Evolutionary conservation across 1,140 invertebrate species (phyloP), one percentile per base, ranked within the genome.

Genomic region (Drosophila teissieri): DNA sequence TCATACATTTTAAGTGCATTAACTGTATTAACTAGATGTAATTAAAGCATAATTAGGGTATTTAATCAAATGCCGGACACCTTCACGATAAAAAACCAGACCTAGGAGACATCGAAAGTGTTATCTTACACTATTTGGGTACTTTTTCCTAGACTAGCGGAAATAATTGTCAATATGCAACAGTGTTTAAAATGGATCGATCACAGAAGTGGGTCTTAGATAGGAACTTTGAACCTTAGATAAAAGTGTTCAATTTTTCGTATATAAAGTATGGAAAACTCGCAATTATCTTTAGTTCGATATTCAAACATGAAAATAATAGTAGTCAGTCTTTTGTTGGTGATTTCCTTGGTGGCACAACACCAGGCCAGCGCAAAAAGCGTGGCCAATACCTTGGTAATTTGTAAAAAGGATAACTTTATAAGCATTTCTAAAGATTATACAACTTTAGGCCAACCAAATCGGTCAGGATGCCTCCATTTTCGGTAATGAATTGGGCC

Each of bases 301-400:
- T 31, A 46, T 54, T 15, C 10, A 34, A 57, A 57, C 39, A 85
- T 85, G 82, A 70, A 85, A 57, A 45, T 46, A 27, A 61, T 78
- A 42, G 51, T 58, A 40, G 19, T 48, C 39, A 40, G 34, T 37
- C 1, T 70, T 19, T 36, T 69, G 7, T 40, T 86, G 52, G 54
- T 27, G 19, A 6, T 82, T 24, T 54, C 54, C 14, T 22, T 85
- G 7, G 15, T 74, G 27, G 68, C 48, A 14, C 57, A 62, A 22
- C 54, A 68, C 12, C 27, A 78, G 19, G 42, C 19, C 3, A 57
- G 11, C 12, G 82, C 68, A 42, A 86, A 85, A 15, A 82, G 64
- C 48, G 24, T 83, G 4, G 4, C 52, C 1, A 46, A 17, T 27
- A 24, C 54, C 11, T 34, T 75, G 17, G 80, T 83, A 79, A 19